Base-by-base conservation (phyloP, 2,113 vertebrate genomes). In the Protobothrops flavoviridis region DNA sequence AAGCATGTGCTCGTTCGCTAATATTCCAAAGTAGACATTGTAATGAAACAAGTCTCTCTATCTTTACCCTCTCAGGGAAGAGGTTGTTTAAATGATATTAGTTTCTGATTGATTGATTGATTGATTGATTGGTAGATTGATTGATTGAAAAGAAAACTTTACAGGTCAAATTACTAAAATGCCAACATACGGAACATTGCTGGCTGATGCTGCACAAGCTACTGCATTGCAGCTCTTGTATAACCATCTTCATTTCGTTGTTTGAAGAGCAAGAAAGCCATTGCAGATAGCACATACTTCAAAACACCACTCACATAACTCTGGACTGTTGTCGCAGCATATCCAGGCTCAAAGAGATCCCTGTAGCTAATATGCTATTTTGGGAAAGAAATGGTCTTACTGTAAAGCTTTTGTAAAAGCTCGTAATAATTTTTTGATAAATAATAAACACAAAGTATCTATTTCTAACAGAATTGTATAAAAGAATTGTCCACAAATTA, bases 21-120 rank as follows among this genome's bases (percentile, higher is more conserved):
- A 93, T 93, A 93, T 96, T 94, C 91, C 93, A 95, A 94, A 92
- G 92, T 4, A 56, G 52, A 29, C n/a, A 20, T 86, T 59, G 90
- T 24, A 56, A 8, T 20, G 59, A 61, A 74, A 33, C 61, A 91
- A 33, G 39, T 91, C 33, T 81, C 15, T 81, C 33, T 39, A 81
- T 3, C 69, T 56, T 20, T 56, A 56, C 1, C 55, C 21, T 81
- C 23, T 48, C 86, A 81, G 17, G 93, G 11, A 56, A 53, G 5
- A 0, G 24, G 33, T n/a, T 56, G 1, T 9, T 3, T 3, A 0
- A 0, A 64, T 93, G 12, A 92, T 1, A 10, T 52, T 33, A 52
- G 74, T 8, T 24, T 85, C 59, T 90, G 0, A 85, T 10, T 2
- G 43, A 91, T 4, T n/a, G 13, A 90, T 0, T 0, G 64, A 13